Base-by-base conservation (phyloP, 2,113 vertebrate genomes). In the Lepus europaeus region DNA sequence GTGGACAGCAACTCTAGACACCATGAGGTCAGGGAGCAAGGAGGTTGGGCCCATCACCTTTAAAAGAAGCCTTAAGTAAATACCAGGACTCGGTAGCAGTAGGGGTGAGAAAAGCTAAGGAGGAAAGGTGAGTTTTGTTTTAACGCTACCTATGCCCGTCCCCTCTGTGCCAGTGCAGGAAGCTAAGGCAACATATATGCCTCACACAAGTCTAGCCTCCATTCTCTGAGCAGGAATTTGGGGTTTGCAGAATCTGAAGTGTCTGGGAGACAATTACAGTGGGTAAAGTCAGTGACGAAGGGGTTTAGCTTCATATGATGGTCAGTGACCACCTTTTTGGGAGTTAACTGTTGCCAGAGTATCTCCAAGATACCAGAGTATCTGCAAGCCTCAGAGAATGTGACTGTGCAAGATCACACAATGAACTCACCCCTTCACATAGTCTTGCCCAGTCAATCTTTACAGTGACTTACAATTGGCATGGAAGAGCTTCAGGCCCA, bases 401-500 rank as follows among this genome's bases (percentile, higher is more conserved):
- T 31, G 31, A n/a, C 27, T 63, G 36, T n/a, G 31, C 56, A 27
- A 2, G 25, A 59, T 51, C 27, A 80, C 49, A 70, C 2, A 11
- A 45, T 1, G 27, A 5, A 13, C 73, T 22, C 9, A 14, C 12
- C 73, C 45, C 27, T 20, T 70, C 33, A 6, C 14, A 25, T 27
- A 83, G 29, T 9, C 25, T 39, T 17, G 23, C 22, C 53, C 6
- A 51, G 20, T 31, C 64, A 33, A 20, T 64, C 51, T 70, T 56
- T n/a, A 27, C 2, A 29, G 53, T 4, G 16, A 61, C 29, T 80
- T 68, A 53, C 53, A 66, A 36, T n/a, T 78, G 33, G 17, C 13
- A 3, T 12, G 56, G 3, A 16, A 1, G 27, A 68, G 25, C 4
- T 13, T 11, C 0, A 2, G 29, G 51, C 19, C 4, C 5, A 31